phyloP scores from a whole-genome alignment of 2,797 vertebrate species.

The Galago senegalensis region DNA sequence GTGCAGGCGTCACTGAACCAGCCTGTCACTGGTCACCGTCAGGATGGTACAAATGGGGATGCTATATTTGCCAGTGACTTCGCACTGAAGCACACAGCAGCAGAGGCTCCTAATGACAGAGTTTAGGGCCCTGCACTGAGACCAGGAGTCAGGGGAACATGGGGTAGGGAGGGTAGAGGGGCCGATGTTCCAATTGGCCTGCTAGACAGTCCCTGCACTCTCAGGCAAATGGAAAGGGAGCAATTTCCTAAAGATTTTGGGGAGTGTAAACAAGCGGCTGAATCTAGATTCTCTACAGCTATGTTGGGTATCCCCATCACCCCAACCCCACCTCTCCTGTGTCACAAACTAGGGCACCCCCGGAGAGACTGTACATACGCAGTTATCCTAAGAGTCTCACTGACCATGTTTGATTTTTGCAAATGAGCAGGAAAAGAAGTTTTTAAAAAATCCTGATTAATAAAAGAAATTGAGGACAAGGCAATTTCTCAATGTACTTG shows the following conservation, averaged over 20 bases:
- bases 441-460: slow-evolving; percentile 72
- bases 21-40: background rate
- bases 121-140: background rate
- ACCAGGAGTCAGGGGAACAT: background rate
- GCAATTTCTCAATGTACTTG: slow-evolving; percentile 84
- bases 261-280: background rate
- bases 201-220: background rate
- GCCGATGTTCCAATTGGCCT: background rate
- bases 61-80: background rate
- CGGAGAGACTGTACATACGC: background rate
- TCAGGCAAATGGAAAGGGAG: background rate
- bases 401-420: slow-evolving; percentile 71
- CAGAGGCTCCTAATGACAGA: background rate
- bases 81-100: background rate
- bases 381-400: slow-evolving; percentile 30
- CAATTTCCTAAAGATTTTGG: background rate
- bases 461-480: slow-evolving; percentile 74
- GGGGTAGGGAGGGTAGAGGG: background rate
- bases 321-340: no score
- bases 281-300: background rate
- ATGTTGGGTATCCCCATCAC: background rate
- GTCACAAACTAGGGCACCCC: background rate
- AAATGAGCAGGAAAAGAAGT: slow-evolving; percentile 75
- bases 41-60: background rate
- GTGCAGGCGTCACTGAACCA: background rate